Percentiles rank a stretch among this genome's conserved stretches.
Conservation (phyloP, 2,888 invertebrate species). For the Pseudococcus jackbeardsleyi region DNA sequence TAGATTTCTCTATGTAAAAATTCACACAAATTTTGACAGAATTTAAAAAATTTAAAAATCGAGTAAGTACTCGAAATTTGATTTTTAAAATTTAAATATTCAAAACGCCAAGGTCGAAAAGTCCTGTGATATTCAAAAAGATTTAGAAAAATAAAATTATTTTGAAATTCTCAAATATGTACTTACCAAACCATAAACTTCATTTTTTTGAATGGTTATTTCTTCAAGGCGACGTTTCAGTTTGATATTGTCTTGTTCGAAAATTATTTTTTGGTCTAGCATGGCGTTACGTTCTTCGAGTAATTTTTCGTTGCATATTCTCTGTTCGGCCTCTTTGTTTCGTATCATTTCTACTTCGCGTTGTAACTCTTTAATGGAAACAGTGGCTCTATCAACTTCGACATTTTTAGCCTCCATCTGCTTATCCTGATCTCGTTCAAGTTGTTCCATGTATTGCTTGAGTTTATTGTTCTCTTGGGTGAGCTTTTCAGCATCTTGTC, state of each 20-base stretch:
- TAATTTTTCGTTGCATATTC: not conserved
- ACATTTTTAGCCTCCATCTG: not conserved
- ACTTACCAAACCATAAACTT: constrained; percentile 52
- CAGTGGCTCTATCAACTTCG: not conserved
- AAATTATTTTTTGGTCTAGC: constrained; percentile 24
- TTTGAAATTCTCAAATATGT: too few species aligned
- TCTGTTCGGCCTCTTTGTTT: not conserved
- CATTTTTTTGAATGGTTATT: constrained; percentile 28
- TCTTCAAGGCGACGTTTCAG: constrained; percentile 47
- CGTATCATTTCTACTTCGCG: not conserved
- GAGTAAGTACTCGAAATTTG: too few species aligned
- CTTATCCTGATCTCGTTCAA: not conserved
- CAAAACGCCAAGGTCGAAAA: too few species aligned
- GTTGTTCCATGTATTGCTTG: constrained; percentile 11
- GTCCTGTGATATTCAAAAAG: too few species aligned
- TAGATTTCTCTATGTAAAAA: not conserved
- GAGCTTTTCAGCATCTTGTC: not conserved
- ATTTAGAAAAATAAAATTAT: too few species aligned
- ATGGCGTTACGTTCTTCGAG: constrained; percentile 18
- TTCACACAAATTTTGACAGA: not conserved
- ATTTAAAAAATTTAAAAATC: too few species aligned
- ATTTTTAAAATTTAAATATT: too few species aligned
- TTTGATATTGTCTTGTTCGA: constrained; percentile 52
- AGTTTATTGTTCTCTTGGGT: not conserved
- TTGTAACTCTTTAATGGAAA: not conserved